Evolutionary conservation across 1,140 invertebrate species (phyloP), one percentile per base, ranked within the genome.

Genomic region (Whitmania pigra): DNA sequence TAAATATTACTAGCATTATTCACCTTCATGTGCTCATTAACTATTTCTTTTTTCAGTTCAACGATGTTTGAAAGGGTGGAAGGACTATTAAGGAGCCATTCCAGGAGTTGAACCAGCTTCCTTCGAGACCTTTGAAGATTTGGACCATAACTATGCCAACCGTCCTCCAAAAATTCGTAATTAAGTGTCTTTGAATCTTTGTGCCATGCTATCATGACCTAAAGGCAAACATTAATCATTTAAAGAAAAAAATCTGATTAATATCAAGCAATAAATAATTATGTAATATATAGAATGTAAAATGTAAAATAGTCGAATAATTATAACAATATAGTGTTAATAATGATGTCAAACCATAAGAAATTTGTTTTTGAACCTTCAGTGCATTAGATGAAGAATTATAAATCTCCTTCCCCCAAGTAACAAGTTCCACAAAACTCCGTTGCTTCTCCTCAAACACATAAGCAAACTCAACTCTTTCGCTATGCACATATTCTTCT

Each of bases 101-200:
- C 69, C n/a, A 70, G 31, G 29, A 53, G n/a, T 49, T 70, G 69
- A 25, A 22, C 53, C 69, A 70, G 22, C 49, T 70, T 70, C 31
- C 69, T 36, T 53, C 69, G 40, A 20, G 31, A 27, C 27, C 69
- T 36, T 25, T 53, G 69, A 7, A 53, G 43, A 22, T 70, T 53
- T 27, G 31, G 20, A 49, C 40, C 69, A 49, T 25, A n/a, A 36
- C 31, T 22, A 54, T 53, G 53, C 69, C 69, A 70, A 9, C 69
- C 69, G 20, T 15, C 22, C 43, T 70, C 69, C 53, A 70, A 53
- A n/a, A 70, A 25, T 22, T 70, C 69, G 20, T 70, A 70, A 22
- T 70, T 36, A 18, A 70, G 31, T n/a, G 69, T 70, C 25, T 70
- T 70, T n/a, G 29, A 25, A 25, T 70, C 69, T 53, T 53, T 70